Evolutionary conservation across 1,140 invertebrate species (phyloP), one percentile per base, ranked within the genome.

Genomic region (Physella acuta): DNA sequence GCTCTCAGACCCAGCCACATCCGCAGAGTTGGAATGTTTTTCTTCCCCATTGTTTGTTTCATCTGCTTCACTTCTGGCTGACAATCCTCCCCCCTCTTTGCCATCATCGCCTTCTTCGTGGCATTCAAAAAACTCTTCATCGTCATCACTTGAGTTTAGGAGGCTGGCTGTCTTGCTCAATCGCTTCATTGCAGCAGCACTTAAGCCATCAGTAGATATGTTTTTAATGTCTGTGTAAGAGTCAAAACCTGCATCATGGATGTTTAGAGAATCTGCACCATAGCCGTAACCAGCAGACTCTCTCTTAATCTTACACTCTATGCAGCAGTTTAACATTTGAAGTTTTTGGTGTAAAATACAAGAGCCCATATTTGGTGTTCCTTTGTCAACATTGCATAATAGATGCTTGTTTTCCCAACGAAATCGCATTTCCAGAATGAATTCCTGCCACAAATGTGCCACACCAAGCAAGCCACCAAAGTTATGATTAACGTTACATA

Each of bases 261-360:
- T 60, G 33, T 60, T 68, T 14, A 59, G 28, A 44, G 66, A 68
- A 31, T 68, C 66, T 30, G 55, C 55, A n/a, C 71, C 73, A 60
- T 74, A 65, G 28, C 73, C 74, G 58, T 62, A 73, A 20, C 73
- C 68, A 14, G 67, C 52, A 34, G 67, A 44, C 44, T 85, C 82
- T 76, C 81, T 88, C 86, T 84, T 89, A 60, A 81, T 88, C 73
- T 88, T 89, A 69, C 92, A 89, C 66, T 91, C 90, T 72, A 98
- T 95, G 83, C 97, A 99, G 81, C 94, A 95, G 82, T 99, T 98
- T 11, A 99, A 86, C 91, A 99, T 94, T 89, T 98, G 90, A 49
- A 81, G 81, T 68, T 98, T 99, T 85, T 98, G 95, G 86, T 98
- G 92, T 0, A 99, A 86, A n/a, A 98, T 86, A 83, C 94, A 95